Percentiles rank a stretch among this genome's conserved stretches.
Conservation (phyloP, 2,888 invertebrate genomes). For the Xanthorhoe spadicearia region DNA sequence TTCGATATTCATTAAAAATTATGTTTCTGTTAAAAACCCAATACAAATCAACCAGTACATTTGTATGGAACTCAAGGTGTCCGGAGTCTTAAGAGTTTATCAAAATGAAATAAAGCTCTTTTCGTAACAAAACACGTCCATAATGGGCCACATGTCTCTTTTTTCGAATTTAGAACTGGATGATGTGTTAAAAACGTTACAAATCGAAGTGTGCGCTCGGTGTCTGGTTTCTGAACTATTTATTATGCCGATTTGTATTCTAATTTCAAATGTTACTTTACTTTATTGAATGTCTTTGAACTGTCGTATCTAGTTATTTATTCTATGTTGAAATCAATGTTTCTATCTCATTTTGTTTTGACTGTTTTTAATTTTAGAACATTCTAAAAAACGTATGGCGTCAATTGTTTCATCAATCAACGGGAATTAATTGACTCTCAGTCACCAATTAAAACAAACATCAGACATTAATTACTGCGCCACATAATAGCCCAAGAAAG, state of each 20-base stretch:
- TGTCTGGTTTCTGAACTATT: conserved; percentile 67
- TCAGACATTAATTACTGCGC: conserved; percentile 44
- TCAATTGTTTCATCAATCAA: conserved; percentile 30
- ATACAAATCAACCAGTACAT: neutral
- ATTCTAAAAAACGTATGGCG: conserved; percentile 7
- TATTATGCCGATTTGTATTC: conserved; percentile 67
- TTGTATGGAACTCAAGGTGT: neutral
- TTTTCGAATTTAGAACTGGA: conserved; percentile 75
- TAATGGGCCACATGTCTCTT: conserved; percentile 76
- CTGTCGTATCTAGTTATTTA: conserved; percentile 25
- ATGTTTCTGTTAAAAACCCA: too few species aligned
- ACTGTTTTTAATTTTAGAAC: conserved; percentile 6
- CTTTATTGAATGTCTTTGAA: conserved; percentile 51
- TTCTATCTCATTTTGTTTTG: neutral
- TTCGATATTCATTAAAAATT: too few species aligned
- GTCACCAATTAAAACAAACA: conserved; percentile 31
- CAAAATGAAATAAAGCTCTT: conserved; percentile 84
- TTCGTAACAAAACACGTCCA: conserved; percentile 70
- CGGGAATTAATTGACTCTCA: conserved; percentile 25
- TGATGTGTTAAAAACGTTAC: conserved; percentile 84
- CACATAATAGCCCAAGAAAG: conserved; percentile 64
- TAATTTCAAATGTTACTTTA: conserved; percentile 58
- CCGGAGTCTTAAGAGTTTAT: conserved; percentile 72
- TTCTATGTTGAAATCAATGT: conserved; percentile 9
- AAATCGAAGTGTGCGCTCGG: conserved; percentile 59